phyloP scores from a whole-genome alignment of 2,797 vertebrate species.

The Rallus crepitans region DNA sequence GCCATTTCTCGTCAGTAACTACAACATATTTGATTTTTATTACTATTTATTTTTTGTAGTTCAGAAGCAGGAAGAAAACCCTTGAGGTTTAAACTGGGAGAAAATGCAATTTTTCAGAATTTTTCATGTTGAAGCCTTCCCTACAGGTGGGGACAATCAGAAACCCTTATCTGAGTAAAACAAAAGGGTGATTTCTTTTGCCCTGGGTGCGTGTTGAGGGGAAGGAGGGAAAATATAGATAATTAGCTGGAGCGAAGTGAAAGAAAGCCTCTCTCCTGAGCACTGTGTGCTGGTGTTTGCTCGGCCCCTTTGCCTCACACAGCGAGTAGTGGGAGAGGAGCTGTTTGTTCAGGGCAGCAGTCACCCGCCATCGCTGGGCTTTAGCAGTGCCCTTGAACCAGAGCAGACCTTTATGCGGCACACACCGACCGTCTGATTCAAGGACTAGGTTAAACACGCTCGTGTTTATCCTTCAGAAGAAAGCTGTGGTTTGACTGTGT shows the following conservation, averaged over 20 bases:
- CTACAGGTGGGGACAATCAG: not conserved
- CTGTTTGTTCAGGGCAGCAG: not conserved
- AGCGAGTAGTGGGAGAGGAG: not conserved
- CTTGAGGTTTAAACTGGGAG: not conserved
- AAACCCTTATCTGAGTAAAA: not conserved
- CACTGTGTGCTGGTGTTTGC: accelerated
- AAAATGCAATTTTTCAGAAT: not conserved
- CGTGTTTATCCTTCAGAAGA: not conserved
- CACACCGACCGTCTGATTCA: not conserved
- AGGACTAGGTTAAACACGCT: not conserved
- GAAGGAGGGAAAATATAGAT: not conserved
- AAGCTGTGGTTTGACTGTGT: not conserved
- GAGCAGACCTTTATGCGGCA: not conserved
- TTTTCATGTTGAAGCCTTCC: not conserved
- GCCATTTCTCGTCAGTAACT: conserved; percentile 1
- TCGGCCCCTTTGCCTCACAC: not conserved
- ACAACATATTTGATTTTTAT: conserved; percentile 1
- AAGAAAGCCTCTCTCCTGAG: not conserved
- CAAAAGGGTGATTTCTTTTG: not conserved
- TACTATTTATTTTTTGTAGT: conserved; percentile 3
- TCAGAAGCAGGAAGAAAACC: conserved; percentile 34
- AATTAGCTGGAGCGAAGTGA: not conserved
- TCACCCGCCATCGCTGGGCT: not conserved
- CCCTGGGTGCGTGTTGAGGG: not conserved
- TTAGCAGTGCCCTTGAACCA: not conserved